phyloP scores from a whole-genome alignment of 1,140 invertebrate genomes.

The Brachionus calyciflorus region DNA sequence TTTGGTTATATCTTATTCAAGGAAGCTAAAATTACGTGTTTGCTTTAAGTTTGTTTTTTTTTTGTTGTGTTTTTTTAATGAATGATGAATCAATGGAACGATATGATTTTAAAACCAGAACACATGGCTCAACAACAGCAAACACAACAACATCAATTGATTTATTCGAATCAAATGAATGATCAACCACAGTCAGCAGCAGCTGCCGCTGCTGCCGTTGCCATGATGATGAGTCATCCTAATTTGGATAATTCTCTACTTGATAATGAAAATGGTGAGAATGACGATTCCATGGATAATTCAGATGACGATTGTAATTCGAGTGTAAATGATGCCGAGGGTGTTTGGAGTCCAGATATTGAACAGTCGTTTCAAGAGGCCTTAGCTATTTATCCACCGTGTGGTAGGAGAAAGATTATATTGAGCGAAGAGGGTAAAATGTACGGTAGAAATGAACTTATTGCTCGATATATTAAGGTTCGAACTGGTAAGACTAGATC shows the following conservation, averaged over 20 bases:
- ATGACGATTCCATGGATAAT: conserved; percentile 26
- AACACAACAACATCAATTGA: background rate
- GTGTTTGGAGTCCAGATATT: conserved; percentile 99
- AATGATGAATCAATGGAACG: conserved; percentile 41
- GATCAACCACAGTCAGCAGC: background rate
- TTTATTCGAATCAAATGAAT: background rate
- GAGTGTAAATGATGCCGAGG: conserved; percentile 87
- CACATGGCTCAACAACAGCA: conserved; percentile 26
- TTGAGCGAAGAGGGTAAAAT: conserved; percentile 99
- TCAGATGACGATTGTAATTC: conserved; percentile 68
- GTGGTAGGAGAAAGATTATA: conserved; percentile 97
- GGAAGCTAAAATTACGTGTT: background rate
- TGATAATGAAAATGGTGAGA: conserved; percentile 6
- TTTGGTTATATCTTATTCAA: background rate
- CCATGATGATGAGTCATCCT: conserved; percentile 6
- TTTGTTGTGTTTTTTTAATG: conserved; percentile 1
- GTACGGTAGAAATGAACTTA: conserved; percentile 99
- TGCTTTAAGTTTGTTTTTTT: conserved; percentile 1
- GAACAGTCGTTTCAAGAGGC: conserved; percentile 99
- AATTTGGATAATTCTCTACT: background rate
- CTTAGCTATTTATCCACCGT: conserved; percentile 97
- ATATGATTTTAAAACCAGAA: conserved; percentile 6
- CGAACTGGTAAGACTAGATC: conserved; percentile 97
- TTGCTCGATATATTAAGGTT: conserved; percentile 97
- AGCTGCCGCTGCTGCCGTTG: background rate